Conservation (phyloP, 2,797 vertebrate genomes). For the Chelmon rostratus region DNA sequence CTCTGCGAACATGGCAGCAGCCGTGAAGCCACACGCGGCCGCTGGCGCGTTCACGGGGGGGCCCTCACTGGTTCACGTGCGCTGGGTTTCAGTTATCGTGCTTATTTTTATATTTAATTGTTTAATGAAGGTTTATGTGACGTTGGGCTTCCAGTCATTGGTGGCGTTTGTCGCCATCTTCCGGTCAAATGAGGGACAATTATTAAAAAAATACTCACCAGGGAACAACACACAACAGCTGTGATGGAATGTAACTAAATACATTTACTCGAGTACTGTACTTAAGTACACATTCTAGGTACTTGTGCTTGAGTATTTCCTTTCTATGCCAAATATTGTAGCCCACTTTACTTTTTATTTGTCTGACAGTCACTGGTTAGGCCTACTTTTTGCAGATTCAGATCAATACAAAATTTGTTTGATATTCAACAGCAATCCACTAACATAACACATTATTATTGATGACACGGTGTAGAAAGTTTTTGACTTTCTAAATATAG, state of each 20-base stretch:
- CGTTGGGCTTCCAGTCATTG: background rate
- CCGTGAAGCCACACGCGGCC: background rate
- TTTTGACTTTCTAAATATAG: too few relatives aligned
- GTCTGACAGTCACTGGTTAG: too few relatives aligned
- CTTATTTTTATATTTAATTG: conserved; percentile 9
- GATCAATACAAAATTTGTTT: background rate
- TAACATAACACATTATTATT: too few relatives aligned
- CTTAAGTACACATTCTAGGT: too few relatives aligned
- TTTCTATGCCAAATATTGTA: background rate
- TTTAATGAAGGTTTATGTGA: background rate
- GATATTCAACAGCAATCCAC: background rate
- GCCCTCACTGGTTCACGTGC: background rate
- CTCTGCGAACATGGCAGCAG: background rate
- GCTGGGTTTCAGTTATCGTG: background rate
- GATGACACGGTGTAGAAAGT: too few relatives aligned
- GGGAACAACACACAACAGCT: too few relatives aligned
- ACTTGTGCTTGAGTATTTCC: background rate
- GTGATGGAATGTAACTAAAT: background rate
- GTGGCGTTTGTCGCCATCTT: conserved; percentile 11
- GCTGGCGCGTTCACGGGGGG: background rate
- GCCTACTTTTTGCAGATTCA: background rate
- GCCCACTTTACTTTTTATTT: too few relatives aligned
- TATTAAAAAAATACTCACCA: background rate
- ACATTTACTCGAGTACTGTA: background rate
- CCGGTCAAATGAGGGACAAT: background rate